phyloP scores from a whole-genome alignment of 2,113 vertebrate genomes.

The western clawed frog (Xenopus tropicalis) region DNA sequence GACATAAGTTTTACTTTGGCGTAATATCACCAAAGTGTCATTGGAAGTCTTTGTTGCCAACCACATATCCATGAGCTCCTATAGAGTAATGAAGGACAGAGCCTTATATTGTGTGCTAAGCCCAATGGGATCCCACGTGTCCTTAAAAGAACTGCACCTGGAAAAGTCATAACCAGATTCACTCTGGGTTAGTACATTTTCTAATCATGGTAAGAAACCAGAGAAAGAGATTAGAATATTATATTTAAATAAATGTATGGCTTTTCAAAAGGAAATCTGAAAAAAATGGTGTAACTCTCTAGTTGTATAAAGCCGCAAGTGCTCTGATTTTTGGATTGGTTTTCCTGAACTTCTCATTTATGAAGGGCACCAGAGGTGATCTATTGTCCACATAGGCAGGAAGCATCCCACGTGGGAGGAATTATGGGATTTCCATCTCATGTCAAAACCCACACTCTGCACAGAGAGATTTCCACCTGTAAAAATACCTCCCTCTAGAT shows the following conservation, averaged over 20 bases:
- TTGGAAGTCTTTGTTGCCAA: too few species aligned
- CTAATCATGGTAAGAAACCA: background rate
- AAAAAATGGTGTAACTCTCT: background rate
- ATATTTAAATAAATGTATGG: background rate
- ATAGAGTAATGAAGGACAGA: too few species aligned
- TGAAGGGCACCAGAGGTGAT: conserved; percentile 11
- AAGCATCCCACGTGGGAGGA: background rate
- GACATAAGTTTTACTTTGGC: too few species aligned
- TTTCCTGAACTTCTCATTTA: background rate
- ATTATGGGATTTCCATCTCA: conserved; percentile 15
- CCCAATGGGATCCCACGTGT: background rate
- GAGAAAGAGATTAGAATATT: conserved; percentile 5
- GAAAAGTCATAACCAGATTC: background rate
- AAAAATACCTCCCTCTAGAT: conserved; percentile 8
- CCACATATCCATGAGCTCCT: too few species aligned
- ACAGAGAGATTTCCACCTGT: conserved; percentile 7
- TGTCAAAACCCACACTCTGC: conserved; percentile 6
- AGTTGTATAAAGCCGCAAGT: background rate
- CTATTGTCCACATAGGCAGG: background rate
- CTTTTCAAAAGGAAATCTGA: background rate
- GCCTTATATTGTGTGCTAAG: too few species aligned
- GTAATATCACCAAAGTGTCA: too few species aligned
- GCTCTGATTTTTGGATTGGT: background rate
- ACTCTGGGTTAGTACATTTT: conserved; percentile 12
- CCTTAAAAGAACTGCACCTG: conserved; percentile 7